These are phyloP conservation scores for Helogale parvula DNA, from an alignment of 2,113 vertebrate species.

Conservation along the genomic window DNA sequence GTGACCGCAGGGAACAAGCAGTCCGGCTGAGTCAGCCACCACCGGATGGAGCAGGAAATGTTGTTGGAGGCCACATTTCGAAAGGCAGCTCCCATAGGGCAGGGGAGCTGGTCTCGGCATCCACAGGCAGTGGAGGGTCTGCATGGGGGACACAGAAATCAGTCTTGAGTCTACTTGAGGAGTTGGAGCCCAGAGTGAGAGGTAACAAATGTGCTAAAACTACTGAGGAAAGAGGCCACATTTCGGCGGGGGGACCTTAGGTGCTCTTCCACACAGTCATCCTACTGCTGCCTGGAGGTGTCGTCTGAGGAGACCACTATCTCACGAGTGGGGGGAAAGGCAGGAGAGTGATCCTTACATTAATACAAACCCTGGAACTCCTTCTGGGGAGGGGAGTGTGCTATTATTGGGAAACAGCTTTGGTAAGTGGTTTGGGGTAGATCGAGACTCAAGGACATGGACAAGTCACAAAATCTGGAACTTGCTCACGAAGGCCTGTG, in stretches of 20 bases:
- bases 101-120: background rate
- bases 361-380: background rate
- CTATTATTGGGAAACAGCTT: background rate
- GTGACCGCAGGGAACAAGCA: background rate
- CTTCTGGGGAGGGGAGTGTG: background rate
- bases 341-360: background rate
- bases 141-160: rapidly evolving
- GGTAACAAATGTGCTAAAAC: rapidly evolving
- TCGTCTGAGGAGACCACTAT: background rate
- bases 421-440: background rate
- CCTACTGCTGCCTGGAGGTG: background rate
- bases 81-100: background rate
- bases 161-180: rapidly evolving
- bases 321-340: background rate
- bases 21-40: background rate
- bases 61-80: rapidly evolving
- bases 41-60: background rate
- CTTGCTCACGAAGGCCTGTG: background rate
- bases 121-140: rapidly evolving
- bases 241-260: no score
- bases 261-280: background rate
- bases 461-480: background rate
- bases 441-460: background rate
- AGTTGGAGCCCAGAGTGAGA: background rate
- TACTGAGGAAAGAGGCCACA: background rate